Conservation (phyloP, 2,113 vertebrate genomes). For the Psammodynastes pulverulentus region DNA sequence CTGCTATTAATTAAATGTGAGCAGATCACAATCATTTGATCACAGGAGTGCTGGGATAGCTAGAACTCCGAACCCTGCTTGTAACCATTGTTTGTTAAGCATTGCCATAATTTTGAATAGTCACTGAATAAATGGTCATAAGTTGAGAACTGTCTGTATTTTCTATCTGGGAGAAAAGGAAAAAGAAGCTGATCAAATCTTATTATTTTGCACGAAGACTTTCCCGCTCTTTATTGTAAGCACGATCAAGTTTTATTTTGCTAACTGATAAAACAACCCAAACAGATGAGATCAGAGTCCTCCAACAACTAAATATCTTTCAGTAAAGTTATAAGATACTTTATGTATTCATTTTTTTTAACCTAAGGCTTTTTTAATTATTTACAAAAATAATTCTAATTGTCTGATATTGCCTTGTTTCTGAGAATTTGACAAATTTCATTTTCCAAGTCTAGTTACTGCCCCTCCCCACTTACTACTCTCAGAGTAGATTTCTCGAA, state of each 20-base stretch:
- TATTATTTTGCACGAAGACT: not conserved
- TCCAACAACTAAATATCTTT: not conserved
- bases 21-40: not conserved
- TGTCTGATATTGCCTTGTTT: not conserved
- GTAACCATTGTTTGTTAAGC: not conserved
- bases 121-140: not conserved
- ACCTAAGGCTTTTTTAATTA: not conserved
- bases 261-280: not conserved
- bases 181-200: not conserved
- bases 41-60: not conserved
- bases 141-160: not conserved
- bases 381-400: not conserved
- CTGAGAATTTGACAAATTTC: not conserved
- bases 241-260: not conserved
- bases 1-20: not conserved
- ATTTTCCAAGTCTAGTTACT: not conserved
- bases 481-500: slow-evolving; percentile 93
- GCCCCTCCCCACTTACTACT: slow-evolving; percentile 74
- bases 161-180: not conserved
- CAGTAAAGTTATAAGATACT: not conserved
- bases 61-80: not conserved
- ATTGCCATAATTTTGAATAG: not conserved
- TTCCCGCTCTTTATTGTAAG: not conserved
- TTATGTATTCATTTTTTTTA: not conserved
- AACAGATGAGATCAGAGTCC: not conserved